Evolutionary conservation across 2,797 vertebrate species (phyloP), one percentile per base, ranked within the genome.

Genomic region (Pangasius mekongensis): DNA sequence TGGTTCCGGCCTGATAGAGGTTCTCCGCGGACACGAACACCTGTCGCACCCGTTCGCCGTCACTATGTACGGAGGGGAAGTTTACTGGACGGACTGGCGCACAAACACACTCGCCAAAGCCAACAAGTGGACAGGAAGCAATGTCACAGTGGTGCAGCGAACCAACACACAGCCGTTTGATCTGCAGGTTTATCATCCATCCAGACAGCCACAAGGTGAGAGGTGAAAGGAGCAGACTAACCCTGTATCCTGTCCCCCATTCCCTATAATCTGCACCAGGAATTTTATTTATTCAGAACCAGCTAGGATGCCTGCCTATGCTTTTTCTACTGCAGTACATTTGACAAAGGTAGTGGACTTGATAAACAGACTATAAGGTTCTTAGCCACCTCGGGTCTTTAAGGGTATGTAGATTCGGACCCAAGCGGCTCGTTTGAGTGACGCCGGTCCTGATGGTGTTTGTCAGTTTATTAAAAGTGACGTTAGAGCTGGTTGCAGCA

Each of bases 11-110:
- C 96, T 98, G 93, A 98, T 98, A 76, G 98, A 99, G 94, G 97
- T 99, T 78, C 97, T 99, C 81, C 94, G 97, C 74, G 98, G 98
- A 71, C 98, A 99, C 2, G 98, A 99, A 77, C 99, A 99, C 86
- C 96, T 99, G 90, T 99, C 98, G 0, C 98, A 99, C 87, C 98
- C 98, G 0, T 99, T 99, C 52, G 98, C 98, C 8, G 98, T 99
- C 89, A 98, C 98, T 85, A 95, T 99, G 87, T 99, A 97, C 4
- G 98, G 98, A 4, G 98, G 98, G 86, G 98, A 99, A 89, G 98
- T 99, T 3, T 99, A 99, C 91, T 99, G 98, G 98, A 99, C 98
- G 0, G 98, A 99, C 85, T 99, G 98, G 98, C 95, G 98, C 91
- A 99, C 98, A 84, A 99, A 99, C 88, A 99, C 98, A 0, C 94